Percentiles rank a stretch among this genome's conserved stretches.
These are phyloP conservation scores for Acleris sparsana DNA, from an alignment of 2,888 invertebrate species.

Conservation along the genomic window DNA sequence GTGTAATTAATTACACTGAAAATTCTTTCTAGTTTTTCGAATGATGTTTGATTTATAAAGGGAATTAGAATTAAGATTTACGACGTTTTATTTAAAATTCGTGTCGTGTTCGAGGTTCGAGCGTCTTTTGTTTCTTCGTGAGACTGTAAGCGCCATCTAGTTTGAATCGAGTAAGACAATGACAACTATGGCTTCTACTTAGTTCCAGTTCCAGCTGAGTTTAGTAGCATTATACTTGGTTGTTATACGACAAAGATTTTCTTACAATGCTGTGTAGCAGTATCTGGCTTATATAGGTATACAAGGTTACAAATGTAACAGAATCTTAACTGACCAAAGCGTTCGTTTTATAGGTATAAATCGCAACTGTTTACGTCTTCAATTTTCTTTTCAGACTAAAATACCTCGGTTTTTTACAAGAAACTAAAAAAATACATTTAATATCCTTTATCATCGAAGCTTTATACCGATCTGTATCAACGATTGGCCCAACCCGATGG, in stretches of 20 bases:
- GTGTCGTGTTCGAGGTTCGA: not conserved
- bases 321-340: too few relatives aligned
- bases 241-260: too few relatives aligned
- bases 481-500: conserved; percentile 18
- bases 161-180: not conserved
- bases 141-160: conserved; percentile 30
- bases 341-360: too few relatives aligned
- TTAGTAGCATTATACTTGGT: too few relatives aligned
- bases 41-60: conserved; percentile 30
- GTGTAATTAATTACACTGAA: conserved; percentile 32
- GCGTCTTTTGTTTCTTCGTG: conserved; percentile 15
- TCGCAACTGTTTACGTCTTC: too few relatives aligned
- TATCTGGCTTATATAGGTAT: too few relatives aligned
- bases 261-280: too few relatives aligned
- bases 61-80: conserved; percentile 29
- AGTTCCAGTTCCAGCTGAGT: too few relatives aligned
- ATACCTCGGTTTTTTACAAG: not conserved
- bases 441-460: conserved; percentile 23
- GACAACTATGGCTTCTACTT: too few relatives aligned
- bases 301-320: too few relatives aligned
- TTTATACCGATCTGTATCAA: conserved; percentile 30
- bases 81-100: conserved; percentile 14
- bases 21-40: conserved; percentile 21
- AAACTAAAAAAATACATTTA: conserved; percentile 5
- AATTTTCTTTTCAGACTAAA: not conserved